These are phyloP conservation scores for Drosophila nigritarsus DNA, from an alignment of 2,888 invertebrate species.

Conservation along the genomic window DNA sequence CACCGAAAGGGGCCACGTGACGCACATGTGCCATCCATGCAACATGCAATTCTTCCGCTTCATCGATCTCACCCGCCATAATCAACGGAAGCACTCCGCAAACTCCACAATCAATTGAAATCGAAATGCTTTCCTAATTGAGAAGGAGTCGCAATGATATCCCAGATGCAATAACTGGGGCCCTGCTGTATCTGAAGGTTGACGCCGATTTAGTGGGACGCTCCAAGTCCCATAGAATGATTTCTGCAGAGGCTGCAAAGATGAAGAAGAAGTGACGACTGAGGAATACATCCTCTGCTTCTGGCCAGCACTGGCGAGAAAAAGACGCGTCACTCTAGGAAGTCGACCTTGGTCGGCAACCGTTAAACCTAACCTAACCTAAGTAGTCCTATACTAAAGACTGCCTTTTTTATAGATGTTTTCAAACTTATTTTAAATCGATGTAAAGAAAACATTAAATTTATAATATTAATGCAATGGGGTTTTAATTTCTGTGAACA, in stretches of 20 bases:
- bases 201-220: no score
- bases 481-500: background rate
- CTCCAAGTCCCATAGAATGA: no score
- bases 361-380: no score
- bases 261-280: no score
- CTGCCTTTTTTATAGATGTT: background rate
- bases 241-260: no score
- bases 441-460: background rate
- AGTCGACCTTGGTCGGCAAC: no score
- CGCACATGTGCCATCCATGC: conserved; percentile 44
- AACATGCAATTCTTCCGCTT: conserved; percentile 58
- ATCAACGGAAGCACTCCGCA: conserved; percentile 34
- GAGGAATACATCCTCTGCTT: no score
- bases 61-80: conserved; percentile 55
- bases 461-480: background rate
- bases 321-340: no score
- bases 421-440: background rate
- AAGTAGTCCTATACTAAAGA: background rate
- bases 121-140: background rate
- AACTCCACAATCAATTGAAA: background rate
- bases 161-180: no score
- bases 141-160: background rate
- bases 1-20: conserved; percentile 46
- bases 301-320: no score
- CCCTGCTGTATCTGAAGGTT: no score